These are phyloP conservation scores for Myopa testacea DNA, from an alignment of 2,888 invertebrate species.

Conservation along the genomic window DNA sequence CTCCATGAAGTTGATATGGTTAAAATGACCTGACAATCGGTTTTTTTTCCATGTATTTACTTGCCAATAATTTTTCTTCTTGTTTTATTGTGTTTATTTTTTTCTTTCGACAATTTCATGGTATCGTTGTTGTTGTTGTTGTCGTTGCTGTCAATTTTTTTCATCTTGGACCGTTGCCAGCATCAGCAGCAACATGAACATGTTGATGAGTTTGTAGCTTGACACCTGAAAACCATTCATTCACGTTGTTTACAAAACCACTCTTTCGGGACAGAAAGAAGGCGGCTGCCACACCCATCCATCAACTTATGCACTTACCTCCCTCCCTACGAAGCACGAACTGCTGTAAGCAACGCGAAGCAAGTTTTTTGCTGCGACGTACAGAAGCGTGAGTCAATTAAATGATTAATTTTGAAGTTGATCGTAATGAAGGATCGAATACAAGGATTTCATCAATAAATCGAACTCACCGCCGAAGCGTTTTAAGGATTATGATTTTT, in stretches of 20 bases:
- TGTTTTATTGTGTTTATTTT: not conserved
- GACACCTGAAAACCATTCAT: not conserved
- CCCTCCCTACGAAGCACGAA: not conserved
- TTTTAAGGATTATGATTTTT: not conserved
- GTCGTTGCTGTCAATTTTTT: not conserved
- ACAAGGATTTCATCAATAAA: no score
- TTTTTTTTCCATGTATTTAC: not conserved
- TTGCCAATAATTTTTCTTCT: not conserved
- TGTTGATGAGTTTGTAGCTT: conserved; percentile 6
- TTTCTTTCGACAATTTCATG: not conserved
- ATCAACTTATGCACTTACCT: not conserved
- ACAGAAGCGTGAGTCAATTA: not conserved
- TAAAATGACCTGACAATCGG: not conserved
- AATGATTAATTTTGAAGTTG: not conserved
- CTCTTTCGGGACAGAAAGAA: not conserved
- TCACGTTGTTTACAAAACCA: not conserved
- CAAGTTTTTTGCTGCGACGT: not conserved
- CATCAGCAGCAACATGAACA: not conserved
- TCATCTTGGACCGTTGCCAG: not conserved
- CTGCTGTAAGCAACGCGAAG: not conserved
- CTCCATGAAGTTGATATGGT: not conserved
- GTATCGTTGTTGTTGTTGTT: not conserved
- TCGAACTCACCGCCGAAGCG: not conserved
- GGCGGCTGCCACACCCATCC: not conserved
- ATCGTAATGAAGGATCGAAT: not conserved